Percentiles rank a stretch among this genome's conserved stretches.
Conservation (phyloP, 2,113 vertebrate genomes). For the Percina caprodes region DNA sequence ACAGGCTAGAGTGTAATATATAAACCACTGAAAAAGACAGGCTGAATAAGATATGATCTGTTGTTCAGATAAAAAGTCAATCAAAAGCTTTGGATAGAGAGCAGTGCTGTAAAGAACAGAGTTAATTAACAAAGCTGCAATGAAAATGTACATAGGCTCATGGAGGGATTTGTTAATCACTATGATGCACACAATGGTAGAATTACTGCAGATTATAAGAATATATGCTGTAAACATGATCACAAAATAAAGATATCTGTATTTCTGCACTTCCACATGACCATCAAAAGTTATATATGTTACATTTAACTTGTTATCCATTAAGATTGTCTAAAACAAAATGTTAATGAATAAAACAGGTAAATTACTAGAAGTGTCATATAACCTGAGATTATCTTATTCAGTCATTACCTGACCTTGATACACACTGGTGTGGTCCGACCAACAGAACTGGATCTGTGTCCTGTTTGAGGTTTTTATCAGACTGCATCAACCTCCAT, state of each 20-base stretch:
- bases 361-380: too few relatives aligned
- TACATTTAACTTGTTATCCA: too few relatives aligned
- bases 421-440: background rate
- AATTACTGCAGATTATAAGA: slow-evolving; percentile 22
- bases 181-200: slow-evolving; percentile 14
- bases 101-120: slow-evolving; percentile 4
- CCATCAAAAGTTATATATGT: too few relatives aligned
- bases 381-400: background rate
- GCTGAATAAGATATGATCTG: slow-evolving; percentile 11
- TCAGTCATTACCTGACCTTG: background rate
- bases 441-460: too few relatives aligned
- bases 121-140: background rate
- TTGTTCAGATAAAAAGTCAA: slow-evolving; percentile 18
- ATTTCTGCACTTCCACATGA: too few relatives aligned
- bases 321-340: too few relatives aligned
- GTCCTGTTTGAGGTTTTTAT: too few relatives aligned
- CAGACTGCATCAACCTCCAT: too few relatives aligned
- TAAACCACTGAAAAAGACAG: slow-evolving; percentile 10
- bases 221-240: slow-evolving; percentile 16
- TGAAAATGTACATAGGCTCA: slow-evolving; percentile 21
- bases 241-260: slow-evolving; percentile 34
- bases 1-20: background rate
- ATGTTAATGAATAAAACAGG: too few relatives aligned
- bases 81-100: background rate
- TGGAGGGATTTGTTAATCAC: slow-evolving; percentile 17